Evolutionary conservation across 1,140 invertebrate genomes (phyloP), one percentile per base, ranked within the genome.

Genomic region (Heliconius eleuchia): DNA sequence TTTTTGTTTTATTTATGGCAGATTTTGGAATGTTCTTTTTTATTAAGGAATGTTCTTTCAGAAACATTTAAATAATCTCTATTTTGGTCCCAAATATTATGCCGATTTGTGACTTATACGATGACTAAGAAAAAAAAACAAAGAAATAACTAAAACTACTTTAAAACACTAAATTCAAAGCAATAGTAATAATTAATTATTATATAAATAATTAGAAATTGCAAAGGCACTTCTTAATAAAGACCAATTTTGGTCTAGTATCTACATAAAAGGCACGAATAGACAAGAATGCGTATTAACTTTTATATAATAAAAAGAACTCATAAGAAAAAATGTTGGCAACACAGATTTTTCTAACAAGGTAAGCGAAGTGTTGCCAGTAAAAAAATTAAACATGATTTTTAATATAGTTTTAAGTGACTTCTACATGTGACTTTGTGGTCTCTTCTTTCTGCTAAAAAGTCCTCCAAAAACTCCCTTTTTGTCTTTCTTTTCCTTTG

Each of bases 401-500:
- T 19, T 39, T 19, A 39, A 71, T 73, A 52, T 60, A 52, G 34
- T 27, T 74, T 52, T 50, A 60, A 55, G 8, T 57, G 23, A 34
- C 50, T 37, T 75, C 74, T 89, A 92, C 92, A 93, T 94, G 76
- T 95, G 92, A 78, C 92, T 94, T 79, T 92, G 91, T 11, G 93
- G 92, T 71, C 93, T 81, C 83, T 95, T 95, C 89, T 95, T 95
- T 27, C 91, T 88, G 82, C 89, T 94, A 84, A 94, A 95, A 2
- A 95, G 90, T 13, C 92, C 91, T 16, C 91, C 90, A 85, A 95
- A 93, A 7, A 95, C 91, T 18, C 93, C 91, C 77, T 94, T 94
- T 79, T 95, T 95, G 82, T 95, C 94, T 73, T 94, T 95, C 84
- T 95, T 94, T 39, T 94, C 94, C 50, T 91, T 92, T 11, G 88